Evolutionary conservation across 2,113 vertebrate species (phyloP).

Genomic region (Ornithorhynchus anatinus): DNA sequence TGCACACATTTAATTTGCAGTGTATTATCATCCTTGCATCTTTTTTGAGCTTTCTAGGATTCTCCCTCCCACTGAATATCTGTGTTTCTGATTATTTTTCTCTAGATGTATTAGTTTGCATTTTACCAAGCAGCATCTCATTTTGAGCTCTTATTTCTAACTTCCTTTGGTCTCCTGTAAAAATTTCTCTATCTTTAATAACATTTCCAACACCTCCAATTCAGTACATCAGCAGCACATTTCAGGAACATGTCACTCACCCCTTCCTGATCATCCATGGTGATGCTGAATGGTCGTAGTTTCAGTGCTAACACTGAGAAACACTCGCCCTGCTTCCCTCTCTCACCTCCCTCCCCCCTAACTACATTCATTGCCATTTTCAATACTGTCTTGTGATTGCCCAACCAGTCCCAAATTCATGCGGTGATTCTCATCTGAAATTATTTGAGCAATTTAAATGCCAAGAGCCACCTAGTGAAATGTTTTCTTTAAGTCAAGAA

Average conservation of each 20-base stretch:
- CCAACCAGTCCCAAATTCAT: too few relatives aligned
- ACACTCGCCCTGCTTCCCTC: too few relatives aligned
- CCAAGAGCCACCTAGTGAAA: too few relatives aligned
- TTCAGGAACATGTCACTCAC: neutral
- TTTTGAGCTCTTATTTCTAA: neutral
- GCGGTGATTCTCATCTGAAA: too few relatives aligned
- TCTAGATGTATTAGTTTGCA: neutral
- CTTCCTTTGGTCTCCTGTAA: neutral
- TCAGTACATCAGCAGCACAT: neutral
- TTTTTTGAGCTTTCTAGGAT: neutral
- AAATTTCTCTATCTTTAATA: slow-evolving; percentile 9
- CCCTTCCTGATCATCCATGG: neutral
- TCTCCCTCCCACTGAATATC: neutral
- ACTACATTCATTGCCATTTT: neutral
- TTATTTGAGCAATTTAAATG: too few relatives aligned
- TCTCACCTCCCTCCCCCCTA: neutral
- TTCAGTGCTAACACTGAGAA: too few relatives aligned
- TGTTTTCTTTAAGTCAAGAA: too few relatives aligned
- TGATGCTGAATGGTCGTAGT: neutral
- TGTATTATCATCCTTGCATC: fast-evolving
- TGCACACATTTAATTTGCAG: fast-evolving
- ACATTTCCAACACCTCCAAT: neutral
- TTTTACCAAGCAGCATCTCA: neutral
- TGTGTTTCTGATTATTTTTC: neutral
- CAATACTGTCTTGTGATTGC: too few relatives aligned